Evolutionary conservation across 1,140 invertebrate genomes (phyloP).

Genomic region (Agraylea sexmaculata): DNA sequence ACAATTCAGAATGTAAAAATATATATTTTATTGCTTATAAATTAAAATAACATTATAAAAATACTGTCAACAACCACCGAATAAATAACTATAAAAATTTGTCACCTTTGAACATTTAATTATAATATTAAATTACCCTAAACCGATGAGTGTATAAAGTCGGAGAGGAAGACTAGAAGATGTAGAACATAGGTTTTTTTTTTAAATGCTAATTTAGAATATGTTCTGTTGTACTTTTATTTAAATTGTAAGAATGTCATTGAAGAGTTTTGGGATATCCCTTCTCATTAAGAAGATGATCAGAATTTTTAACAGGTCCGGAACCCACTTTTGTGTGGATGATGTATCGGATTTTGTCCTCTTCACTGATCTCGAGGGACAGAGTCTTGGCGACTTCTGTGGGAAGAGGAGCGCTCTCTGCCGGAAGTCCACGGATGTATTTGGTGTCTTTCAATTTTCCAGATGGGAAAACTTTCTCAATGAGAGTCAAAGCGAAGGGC

Average conservation of each 20-base stretch:
- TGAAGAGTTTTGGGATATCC: conserved; percentile 40
- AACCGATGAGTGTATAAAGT: too few species aligned
- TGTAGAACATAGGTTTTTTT: too few species aligned
- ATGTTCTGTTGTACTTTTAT: background rate
- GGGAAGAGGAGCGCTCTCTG: conserved; percentile 24
- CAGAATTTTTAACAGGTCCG: conserved; percentile 46
- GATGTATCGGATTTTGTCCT: conserved; percentile 64
- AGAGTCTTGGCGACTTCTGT: conserved; percentile 24
- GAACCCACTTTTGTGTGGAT: conserved; percentile 69
- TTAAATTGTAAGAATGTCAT: too few species aligned
- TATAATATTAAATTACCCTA: too few species aligned
- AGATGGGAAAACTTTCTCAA: conserved; percentile 64
- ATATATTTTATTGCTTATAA: too few species aligned
- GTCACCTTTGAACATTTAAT: too few species aligned
- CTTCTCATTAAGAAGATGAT: conserved; percentile 44
- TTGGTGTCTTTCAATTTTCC: conserved; percentile 28
- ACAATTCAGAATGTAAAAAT: too few species aligned
- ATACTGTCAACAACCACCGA: too few species aligned
- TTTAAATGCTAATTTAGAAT: background rate
- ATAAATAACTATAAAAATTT: too few species aligned
- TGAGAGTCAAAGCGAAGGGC: conserved; percentile 47
- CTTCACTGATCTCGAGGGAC: conserved; percentile 31
- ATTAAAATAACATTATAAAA: too few species aligned
- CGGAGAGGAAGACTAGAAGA: too few species aligned
- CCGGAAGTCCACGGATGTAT: conserved; percentile 46